A percentile compares a stretch with the other conserved stretches of the same genome.
Conservation (phyloP, 1,140 invertebrate genomes). For the Eriocheir sinensis region DNA sequence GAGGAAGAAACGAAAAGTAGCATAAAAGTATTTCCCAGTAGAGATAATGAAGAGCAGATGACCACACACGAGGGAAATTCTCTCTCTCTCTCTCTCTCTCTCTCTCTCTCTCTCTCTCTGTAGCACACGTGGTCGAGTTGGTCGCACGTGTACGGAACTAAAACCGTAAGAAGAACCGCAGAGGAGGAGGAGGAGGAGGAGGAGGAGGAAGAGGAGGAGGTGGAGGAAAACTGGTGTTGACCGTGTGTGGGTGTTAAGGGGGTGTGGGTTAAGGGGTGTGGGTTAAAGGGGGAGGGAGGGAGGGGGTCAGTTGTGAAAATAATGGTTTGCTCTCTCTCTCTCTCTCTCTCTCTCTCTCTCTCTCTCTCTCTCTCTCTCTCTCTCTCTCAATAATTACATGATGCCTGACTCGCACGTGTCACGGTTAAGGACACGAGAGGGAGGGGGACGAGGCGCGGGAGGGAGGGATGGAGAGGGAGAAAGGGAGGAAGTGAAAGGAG, state of each 20-base stretch:
- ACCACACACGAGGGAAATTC: too few relatives aligned
- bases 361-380: slow-evolving; percentile 22
- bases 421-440: not conserved
- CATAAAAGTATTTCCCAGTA: too few relatives aligned
- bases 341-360: not conserved
- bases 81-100: too few relatives aligned
- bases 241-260: not conserved
- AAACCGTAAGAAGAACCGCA: not conserved
- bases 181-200: not conserved
- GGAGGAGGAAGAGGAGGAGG: not conserved
- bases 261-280: not conserved
- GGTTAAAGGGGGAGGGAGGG: too few relatives aligned
- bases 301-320: not conserved
- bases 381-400: slow-evolving; percentile 25
- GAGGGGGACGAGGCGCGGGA: not conserved
- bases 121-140: not conserved
- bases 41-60: too few relatives aligned
- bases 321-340: not conserved
- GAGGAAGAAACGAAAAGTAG: too few relatives aligned
- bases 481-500: not conserved
- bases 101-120: too few relatives aligned
- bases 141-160: not conserved
- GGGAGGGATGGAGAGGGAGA: not conserved
- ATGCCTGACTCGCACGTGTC: slow-evolving; percentile 19
- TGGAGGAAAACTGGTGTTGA: not conserved